These are phyloP conservation scores for Sisyra terminalis DNA, from an alignment of 2,888 invertebrate genomes.

Conservation along the genomic window DNA sequence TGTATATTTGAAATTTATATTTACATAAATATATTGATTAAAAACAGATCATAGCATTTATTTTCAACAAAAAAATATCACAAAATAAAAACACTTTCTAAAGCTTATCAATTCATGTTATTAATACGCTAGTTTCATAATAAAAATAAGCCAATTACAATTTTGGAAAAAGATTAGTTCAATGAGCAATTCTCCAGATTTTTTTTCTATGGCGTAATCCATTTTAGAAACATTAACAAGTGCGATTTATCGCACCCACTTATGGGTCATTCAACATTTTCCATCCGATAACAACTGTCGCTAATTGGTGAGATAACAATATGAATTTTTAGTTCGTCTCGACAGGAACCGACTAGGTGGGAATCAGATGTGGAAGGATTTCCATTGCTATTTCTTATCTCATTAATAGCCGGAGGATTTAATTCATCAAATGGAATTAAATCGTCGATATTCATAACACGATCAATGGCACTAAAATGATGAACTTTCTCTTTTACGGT, in stretches of 20 bases:
- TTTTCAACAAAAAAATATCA: too few species aligned
- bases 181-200: too few species aligned
- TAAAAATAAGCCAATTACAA: too few species aligned
- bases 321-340: conserved; percentile 57
- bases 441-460: conserved; percentile 57
- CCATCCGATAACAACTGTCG: conserved; percentile 24
- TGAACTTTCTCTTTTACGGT: conserved; percentile 53
- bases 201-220: not conserved
- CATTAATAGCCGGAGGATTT: conserved; percentile 34
- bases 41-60: too few species aligned
- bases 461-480: conserved; percentile 51
- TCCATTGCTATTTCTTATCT: not conserved
- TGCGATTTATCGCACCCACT: conserved; percentile 1
- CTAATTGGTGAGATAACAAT: conserved; percentile 59
- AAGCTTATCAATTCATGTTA: too few species aligned
- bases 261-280: conserved; percentile 1
- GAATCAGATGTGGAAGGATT: conserved; percentile 17
- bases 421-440: conserved; percentile 63
- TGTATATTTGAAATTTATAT: too few species aligned
- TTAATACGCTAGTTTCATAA: too few species aligned
- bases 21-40: too few species aligned
- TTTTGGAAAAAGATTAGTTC: too few species aligned
- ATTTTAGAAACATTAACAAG: conserved; percentile 2
- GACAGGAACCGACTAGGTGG: conserved; percentile 48
- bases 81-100: too few species aligned